Evolutionary conservation across 1,140 invertebrate genomes (phyloP), one percentile per base, ranked within the genome.

Genomic region (Manduca sexta): DNA sequence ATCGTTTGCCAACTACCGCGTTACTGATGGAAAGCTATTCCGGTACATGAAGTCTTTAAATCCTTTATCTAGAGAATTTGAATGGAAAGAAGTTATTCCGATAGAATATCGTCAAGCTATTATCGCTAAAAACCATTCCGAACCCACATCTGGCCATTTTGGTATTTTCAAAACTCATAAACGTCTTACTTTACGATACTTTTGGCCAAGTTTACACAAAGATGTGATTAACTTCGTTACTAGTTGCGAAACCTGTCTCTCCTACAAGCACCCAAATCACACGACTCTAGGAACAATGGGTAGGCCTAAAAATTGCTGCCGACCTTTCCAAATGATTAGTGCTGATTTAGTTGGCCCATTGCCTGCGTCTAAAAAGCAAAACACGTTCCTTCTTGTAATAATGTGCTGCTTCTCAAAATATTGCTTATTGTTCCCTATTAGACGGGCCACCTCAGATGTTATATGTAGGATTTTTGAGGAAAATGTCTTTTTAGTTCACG

Each of bases 111-210:
- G n/a, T n/a, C n/a, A n/a, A n/a, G n/a, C n/a, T n/a, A n/a, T n/a
- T n/a, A n/a, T n/a, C n/a, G n/a, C n/a, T n/a, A n/a, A n/a, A n/a
- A n/a, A n/a, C n/a, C 70, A 74, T 49, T 47, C 54, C 16, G 56
- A 56, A 30, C 64, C 69, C 8, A 60, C 51, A 1, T 45, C 71
- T n/a, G 79, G 70, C 1, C 79, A 84, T 47, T 38, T 70, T 2
- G 79, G 74, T 2, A 45, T 69, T 0, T 64, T 70, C 8, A 83
- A 82, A 46, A 81, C 76, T 1, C 66, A 51, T 18, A 48, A 52
- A 26, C 39, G 61, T 17, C 26, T 64, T 13, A n/a, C 39, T 0
- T 31, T 66, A n/a, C 14, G 29, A 10, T 63, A 60, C 30, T 66
- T 16, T 14, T 66, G 56, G 63, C 63, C 59, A 15, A 39, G 49